Evolutionary conservation across 2,113 vertebrate species (phyloP), one percentile per base, ranked within the genome.

Genomic region (Cyanocitta stelleri): DNA sequence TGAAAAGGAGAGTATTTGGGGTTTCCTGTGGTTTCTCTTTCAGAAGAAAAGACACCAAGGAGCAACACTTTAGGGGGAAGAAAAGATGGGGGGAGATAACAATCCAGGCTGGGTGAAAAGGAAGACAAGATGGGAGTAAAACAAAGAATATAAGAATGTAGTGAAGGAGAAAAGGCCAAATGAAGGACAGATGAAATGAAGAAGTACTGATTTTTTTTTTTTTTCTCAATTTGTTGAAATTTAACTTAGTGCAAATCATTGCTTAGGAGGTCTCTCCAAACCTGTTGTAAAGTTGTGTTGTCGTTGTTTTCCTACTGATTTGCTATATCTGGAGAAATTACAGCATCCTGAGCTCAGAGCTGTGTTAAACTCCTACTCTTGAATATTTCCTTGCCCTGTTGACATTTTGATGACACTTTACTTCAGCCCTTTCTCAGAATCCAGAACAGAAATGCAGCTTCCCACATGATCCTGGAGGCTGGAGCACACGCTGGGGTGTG

Each of bases 291-390:
- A 91, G 12, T 58, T 54, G 21, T 24, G 13, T 13, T 56, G 14
- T 48, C n/a, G 29, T 79, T 33, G 15, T 87, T 30, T 61, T 63
- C 32, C 23, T 74, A 18, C 24, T 67, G 4, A 49, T 39, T 33
- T 51, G 20, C 64, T 52, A 0, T 54, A 41, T 62, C 26, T 74
- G 55, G 39, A 54, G 32, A 93, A 80, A 43, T 16, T 19, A 5
- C 0, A 1, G 6, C 5, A 2, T 35, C 1, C 1, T 62, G n/a
- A 67, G 61, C 43, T 77, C 43, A 35, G 55, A 69, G 39, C 39
- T 39, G 29, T 80, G 21, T 73, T 56, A 54, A 85, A 72, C 85
- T 35, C 66, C 23, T 69, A 1, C 48, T 74, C 39, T 29, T 43
- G 55, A 49, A 63, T 33, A 17, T 77, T 87, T 55, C 35, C n/a